Evolutionary conservation across 2,888 invertebrate species (phyloP).

Genomic region (Apodemia mormo): DNA sequence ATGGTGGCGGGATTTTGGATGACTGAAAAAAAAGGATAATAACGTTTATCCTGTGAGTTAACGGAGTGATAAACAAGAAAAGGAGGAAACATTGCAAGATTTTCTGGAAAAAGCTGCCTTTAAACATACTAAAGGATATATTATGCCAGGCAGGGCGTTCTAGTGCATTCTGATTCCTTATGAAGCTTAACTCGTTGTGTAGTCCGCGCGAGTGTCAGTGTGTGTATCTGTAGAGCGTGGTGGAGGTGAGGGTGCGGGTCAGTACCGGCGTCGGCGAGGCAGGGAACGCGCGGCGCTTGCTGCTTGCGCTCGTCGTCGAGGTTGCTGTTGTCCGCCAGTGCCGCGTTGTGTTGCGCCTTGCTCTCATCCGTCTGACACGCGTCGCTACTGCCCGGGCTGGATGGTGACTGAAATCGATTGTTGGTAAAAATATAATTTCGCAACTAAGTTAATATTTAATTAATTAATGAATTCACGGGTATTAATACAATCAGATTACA

Average conservation of each 20-base stretch:
- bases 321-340: slow-evolving; percentile 47
- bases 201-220: not conserved
- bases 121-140: not conserved
- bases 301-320: slow-evolving; percentile 67
- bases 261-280: slow-evolving; percentile 88
- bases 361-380: slow-evolving; percentile 91
- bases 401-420: slow-evolving; percentile 24
- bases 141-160: too few relatives aligned
- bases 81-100: not conserved
- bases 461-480: too few relatives aligned
- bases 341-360: slow-evolving; percentile 81
- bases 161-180: too few relatives aligned
- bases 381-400: slow-evolving; percentile 43
- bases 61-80: not conserved
- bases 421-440: not conserved
- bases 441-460: too few relatives aligned
- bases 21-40: slow-evolving; percentile 66
- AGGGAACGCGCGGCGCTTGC: slow-evolving; percentile 81
- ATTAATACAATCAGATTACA: too few relatives aligned
- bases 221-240: not conserved
- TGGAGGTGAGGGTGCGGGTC: not conserved
- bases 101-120: not conserved
- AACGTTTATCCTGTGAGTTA: not conserved
- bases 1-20: slow-evolving; percentile 90
- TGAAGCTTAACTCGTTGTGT: not conserved